A percentile compares a stretch with the other conserved stretches of the same genome.
Conservation (phyloP, 2,888 invertebrate genomes). For the Pachycephus smyrnensis region DNA sequence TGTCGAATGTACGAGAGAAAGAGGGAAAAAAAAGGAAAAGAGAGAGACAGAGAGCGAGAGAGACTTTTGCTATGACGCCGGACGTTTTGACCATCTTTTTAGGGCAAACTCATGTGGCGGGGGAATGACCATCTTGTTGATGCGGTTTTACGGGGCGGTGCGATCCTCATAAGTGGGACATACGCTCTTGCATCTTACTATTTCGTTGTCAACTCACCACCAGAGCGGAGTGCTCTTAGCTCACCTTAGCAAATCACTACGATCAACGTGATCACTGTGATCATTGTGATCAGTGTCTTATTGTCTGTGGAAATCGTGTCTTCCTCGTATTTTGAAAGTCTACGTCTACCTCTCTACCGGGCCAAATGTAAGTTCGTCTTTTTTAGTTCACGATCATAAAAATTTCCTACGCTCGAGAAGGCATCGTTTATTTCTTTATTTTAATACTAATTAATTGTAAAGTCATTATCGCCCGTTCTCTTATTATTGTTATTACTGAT, state of each 20-base stretch:
- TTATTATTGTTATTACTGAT: too few species aligned
- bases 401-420: too few species aligned
- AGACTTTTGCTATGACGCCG: background rate
- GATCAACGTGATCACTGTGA: background rate
- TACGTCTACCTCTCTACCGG: background rate
- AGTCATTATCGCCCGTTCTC: too few species aligned
- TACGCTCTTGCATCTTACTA: constrained; percentile 60
- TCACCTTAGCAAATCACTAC: background rate
- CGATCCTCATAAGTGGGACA: constrained; percentile 62
- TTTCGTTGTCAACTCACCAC: constrained; percentile 59
- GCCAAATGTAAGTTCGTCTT: background rate
- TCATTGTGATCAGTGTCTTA: background rate
- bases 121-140: constrained; percentile 34
- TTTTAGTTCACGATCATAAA: background rate
- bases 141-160: constrained; percentile 50
- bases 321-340: background rate
- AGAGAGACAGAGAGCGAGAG: background rate
- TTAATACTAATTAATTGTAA: background rate
- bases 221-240: constrained; percentile 27
- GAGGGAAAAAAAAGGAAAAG: too few species aligned
- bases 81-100: constrained; percentile 11
- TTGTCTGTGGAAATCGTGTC: background rate
- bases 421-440: background rate
- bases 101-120: constrained; percentile 13
- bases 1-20: too few species aligned